Percentiles rank a stretch among this genome's conserved stretches.
Evolutionary conservation across 2,888 invertebrate genomes (phyloP).

Genomic region (Spodoptera littoralis): DNA sequence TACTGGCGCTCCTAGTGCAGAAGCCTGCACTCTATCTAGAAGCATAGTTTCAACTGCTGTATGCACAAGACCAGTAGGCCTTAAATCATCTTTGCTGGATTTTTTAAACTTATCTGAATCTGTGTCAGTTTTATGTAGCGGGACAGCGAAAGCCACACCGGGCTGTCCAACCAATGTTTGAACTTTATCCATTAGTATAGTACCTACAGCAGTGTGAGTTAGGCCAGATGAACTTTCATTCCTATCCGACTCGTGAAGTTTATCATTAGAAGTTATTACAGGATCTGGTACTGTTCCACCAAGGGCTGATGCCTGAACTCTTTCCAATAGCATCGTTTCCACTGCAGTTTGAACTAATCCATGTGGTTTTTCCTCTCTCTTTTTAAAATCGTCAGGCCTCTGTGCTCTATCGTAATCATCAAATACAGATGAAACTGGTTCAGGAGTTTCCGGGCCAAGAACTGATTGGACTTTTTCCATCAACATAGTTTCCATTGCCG

Average conservation of each 20-base stretch:
- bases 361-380: conserved; percentile 37
- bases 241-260: conserved; percentile 18
- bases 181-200: conserved; percentile 85
- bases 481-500: conserved; percentile 87
- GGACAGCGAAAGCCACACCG: conserved; percentile 22
- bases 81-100: conserved; percentile 36
- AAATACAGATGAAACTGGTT: conserved; percentile 53
- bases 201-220: conserved; percentile 83
- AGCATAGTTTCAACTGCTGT: conserved; percentile 43
- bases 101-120: conserved; percentile 18
- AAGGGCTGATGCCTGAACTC: conserved; percentile 46
- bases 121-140: conserved; percentile 18
- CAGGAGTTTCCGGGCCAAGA: conserved; percentile 71
- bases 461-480: conserved; percentile 84
- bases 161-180: conserved; percentile 60
- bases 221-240: conserved; percentile 66
- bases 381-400: conserved; percentile 27
- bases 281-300: conserved; percentile 37
- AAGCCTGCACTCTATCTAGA: conserved; percentile 35
- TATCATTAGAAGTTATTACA: conserved; percentile 22
- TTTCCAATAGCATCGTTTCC: conserved; percentile 57
- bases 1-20: conserved; percentile 25
- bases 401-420: conserved; percentile 50
- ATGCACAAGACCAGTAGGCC: conserved; percentile 57
- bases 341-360: conserved; percentile 59